phyloP scores from a whole-genome alignment of 2,888 invertebrate genomes.

The Morpho deidamia region DNA sequence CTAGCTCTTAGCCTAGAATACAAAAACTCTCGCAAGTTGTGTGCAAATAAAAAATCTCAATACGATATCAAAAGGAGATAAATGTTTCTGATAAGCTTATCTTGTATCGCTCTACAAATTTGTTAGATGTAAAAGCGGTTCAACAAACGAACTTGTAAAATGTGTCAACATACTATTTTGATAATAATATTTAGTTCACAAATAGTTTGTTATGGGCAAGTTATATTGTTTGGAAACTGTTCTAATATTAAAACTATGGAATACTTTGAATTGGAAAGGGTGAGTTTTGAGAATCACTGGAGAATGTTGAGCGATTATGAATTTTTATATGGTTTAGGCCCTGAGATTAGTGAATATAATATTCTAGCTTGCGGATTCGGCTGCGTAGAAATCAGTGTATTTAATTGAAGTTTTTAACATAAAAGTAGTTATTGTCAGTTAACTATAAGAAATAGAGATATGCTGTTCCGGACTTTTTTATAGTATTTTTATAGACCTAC shows the following conservation, averaged over 20 bases:
- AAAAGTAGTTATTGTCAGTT: too few relatives aligned
- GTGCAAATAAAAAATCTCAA: background rate
- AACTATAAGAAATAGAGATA: too few relatives aligned
- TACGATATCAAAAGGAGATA: background rate
- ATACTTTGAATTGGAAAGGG: conserved; percentile 58
- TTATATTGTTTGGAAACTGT: conserved; percentile 57
- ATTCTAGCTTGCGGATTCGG: too few relatives aligned
- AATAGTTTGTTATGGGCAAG: conserved; percentile 37
- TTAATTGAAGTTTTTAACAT: too few relatives aligned
- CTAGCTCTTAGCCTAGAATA: background rate
- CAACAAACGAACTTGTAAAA: conserved; percentile 21
- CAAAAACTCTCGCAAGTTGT: background rate
- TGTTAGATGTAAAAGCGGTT: background rate
- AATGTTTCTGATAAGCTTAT: conserved; percentile 3
- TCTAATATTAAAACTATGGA: conserved; percentile 47
- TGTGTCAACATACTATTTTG: conserved; percentile 29
- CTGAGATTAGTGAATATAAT: too few relatives aligned
- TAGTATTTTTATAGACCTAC: too few relatives aligned
- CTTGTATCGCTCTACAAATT: background rate
- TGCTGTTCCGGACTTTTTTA: too few relatives aligned
- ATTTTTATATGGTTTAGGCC: background rate
- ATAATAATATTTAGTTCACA: conserved; percentile 25
- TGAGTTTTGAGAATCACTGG: conserved; percentile 60
- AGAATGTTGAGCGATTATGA: conserved; percentile 52
- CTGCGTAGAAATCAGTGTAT: too few relatives aligned